Percentiles rank a stretch among this genome's conserved stretches.
Evolutionary conservation across 2,888 invertebrate genomes (phyloP).

Genomic region (Tethea ocularis): DNA sequence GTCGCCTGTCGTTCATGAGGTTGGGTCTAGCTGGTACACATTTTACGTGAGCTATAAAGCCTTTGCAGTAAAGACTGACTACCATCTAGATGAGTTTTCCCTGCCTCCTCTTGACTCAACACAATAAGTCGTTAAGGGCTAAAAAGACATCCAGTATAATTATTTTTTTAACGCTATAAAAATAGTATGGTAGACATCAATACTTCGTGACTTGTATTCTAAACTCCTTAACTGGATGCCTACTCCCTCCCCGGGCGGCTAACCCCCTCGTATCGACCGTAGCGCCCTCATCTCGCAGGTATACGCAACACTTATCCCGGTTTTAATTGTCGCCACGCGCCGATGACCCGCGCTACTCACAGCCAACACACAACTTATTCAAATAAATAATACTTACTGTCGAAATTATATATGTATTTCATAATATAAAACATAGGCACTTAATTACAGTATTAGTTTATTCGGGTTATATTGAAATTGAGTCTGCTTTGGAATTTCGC

Average conservation of each 20-base stretch:
- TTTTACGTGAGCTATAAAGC: background rate
- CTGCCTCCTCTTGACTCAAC: conserved; percentile 17
- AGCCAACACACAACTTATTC: conserved; percentile 44
- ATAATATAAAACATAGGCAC: conserved; percentile 26
- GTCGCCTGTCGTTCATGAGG: too few relatives aligned
- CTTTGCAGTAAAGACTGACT: background rate
- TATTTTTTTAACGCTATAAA: conserved; percentile 39
- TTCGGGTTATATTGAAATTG: conserved; percentile 20
- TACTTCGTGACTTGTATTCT: conserved; percentile 76
- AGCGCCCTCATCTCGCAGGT: conserved; percentile 81
- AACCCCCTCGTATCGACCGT: conserved; percentile 75
- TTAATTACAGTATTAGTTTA: conserved; percentile 22
- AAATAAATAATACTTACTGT: conserved; percentile 32
- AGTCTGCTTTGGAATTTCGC: conserved; percentile 17
- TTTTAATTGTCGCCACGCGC: conserved; percentile 82
- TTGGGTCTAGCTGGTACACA: background rate
- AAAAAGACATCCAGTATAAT: conserved; percentile 13
- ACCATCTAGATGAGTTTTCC: conserved; percentile 14
- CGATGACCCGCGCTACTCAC: conserved; percentile 67
- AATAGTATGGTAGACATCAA: conserved; percentile 66
- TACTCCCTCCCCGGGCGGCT: conserved; percentile 48
- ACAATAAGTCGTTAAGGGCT: conserved; percentile 15
- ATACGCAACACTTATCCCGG: conserved; percentile 82
- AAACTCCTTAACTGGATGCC: conserved; percentile 77
- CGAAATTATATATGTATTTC: conserved; percentile 30